Conservation (phyloP, 92 coral and sea anemone genomes). For the Desmophyllum pertusum region DNA sequence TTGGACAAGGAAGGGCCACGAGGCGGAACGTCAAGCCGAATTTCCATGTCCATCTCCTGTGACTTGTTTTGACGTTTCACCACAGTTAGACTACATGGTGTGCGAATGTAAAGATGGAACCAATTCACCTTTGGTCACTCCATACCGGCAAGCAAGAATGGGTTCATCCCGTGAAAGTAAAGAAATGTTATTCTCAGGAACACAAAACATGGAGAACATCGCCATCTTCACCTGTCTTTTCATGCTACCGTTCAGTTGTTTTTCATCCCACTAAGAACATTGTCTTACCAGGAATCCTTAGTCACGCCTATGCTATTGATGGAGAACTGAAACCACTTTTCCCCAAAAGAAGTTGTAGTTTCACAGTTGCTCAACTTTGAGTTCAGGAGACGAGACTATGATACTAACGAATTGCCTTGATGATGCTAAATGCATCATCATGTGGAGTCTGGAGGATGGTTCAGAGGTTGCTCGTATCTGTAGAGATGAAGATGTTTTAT, state of each 20-base stretch:
- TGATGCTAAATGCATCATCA: conserved; percentile 2
- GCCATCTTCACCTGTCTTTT: background rate
- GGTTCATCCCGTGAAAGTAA: background rate
- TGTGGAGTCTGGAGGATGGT: conserved; percentile 44
- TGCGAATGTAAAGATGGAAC: conserved; percentile 5
- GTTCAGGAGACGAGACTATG: conserved; percentile 31
- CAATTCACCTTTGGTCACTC: conserved; percentile 29
- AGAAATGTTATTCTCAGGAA: background rate
- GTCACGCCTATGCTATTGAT: conserved; percentile 19
- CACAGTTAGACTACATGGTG: conserved; percentile 1
- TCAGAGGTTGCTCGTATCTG: background rate
- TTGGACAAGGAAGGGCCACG: background rate
- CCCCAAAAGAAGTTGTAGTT: conserved; percentile 9
- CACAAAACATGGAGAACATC: background rate
- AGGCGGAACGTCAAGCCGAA: background rate
- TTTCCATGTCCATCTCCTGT: background rate
- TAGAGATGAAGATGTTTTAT: conserved; percentile 7
- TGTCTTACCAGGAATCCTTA: conserved; percentile 39
- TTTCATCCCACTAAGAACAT: conserved; percentile 29
- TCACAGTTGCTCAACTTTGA: conserved; percentile 31
- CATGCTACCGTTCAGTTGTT: conserved; percentile 3
- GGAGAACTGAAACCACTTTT: conserved; percentile 28
- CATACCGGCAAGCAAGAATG: conserved; percentile 10
- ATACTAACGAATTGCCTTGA: conserved; percentile 11
- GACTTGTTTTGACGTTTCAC: conserved; percentile 25